These are phyloP conservation scores for Pyrocephalus nanus DNA, from an alignment of 2,797 vertebrate genomes.

Conservation along the genomic window DNA sequence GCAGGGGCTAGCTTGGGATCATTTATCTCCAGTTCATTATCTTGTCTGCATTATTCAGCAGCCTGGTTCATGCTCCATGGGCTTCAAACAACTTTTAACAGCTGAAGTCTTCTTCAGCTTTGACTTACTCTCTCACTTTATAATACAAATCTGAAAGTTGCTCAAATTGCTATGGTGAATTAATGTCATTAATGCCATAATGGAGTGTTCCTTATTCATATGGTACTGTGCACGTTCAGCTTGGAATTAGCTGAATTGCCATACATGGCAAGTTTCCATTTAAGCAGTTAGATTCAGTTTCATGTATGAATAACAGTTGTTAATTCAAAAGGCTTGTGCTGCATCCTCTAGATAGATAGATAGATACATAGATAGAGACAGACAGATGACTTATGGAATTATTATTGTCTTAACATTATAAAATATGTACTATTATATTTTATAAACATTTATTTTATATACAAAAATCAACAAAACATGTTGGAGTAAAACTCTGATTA, in stretches of 20 bases:
- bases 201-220: neutral
- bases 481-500: neutral
- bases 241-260: neutral
- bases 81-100: constrained; percentile 80
- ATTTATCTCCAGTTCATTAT: constrained; percentile 83
- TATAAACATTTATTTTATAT: neutral
- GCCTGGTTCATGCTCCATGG: constrained; percentile 76
- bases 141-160: constrained; percentile 51
- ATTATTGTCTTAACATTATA: neutral
- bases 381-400: neutral
- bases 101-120: constrained; percentile 70
- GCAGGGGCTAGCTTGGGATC: constrained; percentile 73
- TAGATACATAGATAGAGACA: too few relatives aligned
- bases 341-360: neutral
- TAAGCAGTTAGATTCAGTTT: neutral
- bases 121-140: constrained; percentile 76
- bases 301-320: neutral
- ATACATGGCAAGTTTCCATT: neutral
- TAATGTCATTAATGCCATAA: neutral
- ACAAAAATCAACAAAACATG: neutral
- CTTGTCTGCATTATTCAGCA: constrained; percentile 82
- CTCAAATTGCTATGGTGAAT: constrained; percentile 32
- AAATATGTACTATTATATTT: neutral
- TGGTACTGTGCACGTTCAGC: neutral
- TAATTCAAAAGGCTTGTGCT: neutral